Conservation (phyloP, 2,888 invertebrate species). For the Cyrtodaria siliqua region DNA sequence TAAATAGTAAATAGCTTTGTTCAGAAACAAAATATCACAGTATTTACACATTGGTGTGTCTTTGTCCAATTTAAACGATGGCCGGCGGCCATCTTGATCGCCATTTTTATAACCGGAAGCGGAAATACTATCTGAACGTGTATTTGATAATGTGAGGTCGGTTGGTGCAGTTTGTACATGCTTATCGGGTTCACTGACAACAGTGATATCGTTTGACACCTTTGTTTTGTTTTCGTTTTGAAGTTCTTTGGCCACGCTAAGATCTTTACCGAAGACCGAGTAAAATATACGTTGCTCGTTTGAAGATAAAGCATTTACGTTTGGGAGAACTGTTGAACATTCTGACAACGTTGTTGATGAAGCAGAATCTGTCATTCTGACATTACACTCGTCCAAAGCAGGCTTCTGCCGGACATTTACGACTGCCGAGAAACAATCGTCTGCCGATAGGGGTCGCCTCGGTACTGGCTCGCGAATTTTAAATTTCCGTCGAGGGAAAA, state of each 20-base stretch:
- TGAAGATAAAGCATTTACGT: constrained; percentile 43
- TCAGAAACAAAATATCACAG: constrained; percentile 97
- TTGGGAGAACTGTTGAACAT: constrained; percentile 10
- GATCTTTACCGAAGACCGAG: constrained; percentile 55
- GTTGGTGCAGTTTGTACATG: constrained; percentile 2
- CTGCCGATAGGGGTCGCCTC: constrained; percentile 46
- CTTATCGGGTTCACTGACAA: background rate
- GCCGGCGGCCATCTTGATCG: constrained; percentile 26
- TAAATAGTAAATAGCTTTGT: constrained; percentile 97
- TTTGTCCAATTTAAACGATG: constrained; percentile 7
- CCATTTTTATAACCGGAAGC: constrained; percentile 16
- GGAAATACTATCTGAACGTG: background rate
- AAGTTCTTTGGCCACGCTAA: constrained; percentile 15
- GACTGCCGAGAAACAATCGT: constrained; percentile 10
- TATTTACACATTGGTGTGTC: constrained; percentile 84
- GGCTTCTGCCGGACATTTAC: background rate
- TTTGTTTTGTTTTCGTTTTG: background rate
- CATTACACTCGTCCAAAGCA: background rate
- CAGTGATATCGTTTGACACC: background rate
- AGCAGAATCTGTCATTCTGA: too few species aligned
- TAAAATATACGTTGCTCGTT: constrained; percentile 60
- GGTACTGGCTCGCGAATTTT: constrained; percentile 17
- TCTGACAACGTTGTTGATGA: background rate
- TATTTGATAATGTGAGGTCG: background rate
- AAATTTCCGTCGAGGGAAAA: constrained; percentile 38